phyloP scores from a whole-genome alignment of 2,113 vertebrate genomes.

The Epinephelus moara region DNA sequence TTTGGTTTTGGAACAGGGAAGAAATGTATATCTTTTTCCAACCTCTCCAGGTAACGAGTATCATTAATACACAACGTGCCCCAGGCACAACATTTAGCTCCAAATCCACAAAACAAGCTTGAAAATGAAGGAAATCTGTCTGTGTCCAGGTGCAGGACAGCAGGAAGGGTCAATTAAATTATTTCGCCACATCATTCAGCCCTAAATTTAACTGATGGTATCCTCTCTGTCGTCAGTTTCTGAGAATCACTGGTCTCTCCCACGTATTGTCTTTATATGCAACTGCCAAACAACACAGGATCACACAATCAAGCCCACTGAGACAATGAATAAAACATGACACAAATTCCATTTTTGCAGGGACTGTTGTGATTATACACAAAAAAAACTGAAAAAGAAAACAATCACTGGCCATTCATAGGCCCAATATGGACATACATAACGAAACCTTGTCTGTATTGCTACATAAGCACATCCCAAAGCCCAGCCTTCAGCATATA shows the following conservation, averaged over 20 bases:
- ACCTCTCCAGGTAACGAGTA: too few species aligned
- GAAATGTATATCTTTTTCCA: too few species aligned
- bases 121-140: too few species aligned
- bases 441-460: background rate
- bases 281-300: background rate
- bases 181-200: too few species aligned
- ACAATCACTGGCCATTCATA: background rate
- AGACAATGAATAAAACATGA: background rate
- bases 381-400: background rate
- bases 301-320: background rate
- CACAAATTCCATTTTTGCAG: background rate
- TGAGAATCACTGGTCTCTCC: background rate
- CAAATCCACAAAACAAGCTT: too few species aligned
- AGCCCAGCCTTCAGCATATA: background rate
- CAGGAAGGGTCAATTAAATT: too few species aligned
- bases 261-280: background rate
- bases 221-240: background rate
- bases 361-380: background rate
- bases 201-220: conserved; percentile 7
- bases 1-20: too few species aligned
- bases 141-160: too few species aligned
- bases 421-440: background rate
- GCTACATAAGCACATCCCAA: background rate
- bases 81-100: too few species aligned
- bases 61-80: too few species aligned